Evolutionary conservation across 2,888 invertebrate genomes (phyloP).

Genomic region (Catocala sponsa): DNA sequence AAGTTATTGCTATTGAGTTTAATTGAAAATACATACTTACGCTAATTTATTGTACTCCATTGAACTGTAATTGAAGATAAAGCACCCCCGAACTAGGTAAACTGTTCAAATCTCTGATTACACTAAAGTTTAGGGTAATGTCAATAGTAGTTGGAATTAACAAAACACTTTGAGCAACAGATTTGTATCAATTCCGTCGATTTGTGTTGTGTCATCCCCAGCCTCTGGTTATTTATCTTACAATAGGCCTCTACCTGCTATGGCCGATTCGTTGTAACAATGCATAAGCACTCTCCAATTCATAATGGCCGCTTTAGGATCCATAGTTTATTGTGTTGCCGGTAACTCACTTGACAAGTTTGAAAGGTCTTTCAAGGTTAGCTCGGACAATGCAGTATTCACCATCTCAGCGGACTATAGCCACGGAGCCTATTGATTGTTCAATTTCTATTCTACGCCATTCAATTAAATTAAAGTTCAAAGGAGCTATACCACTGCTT

Average conservation of each 20-base stretch:
- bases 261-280: slow-evolving; percentile 55
- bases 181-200: slow-evolving; percentile 61
- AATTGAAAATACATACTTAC: slow-evolving; percentile 12
- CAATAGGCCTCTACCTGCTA: slow-evolving; percentile 73
- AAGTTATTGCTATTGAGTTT: slow-evolving; percentile 5
- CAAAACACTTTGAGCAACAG: slow-evolving; percentile 54
- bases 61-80: slow-evolving; percentile 38
- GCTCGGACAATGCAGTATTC: slow-evolving; percentile 24
- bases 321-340: slow-evolving; percentile 40
- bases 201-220: slow-evolving; percentile 61
- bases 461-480: slow-evolving; percentile 7
- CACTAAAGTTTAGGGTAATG: slow-evolving; percentile 44
- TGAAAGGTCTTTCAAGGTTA: slow-evolving; percentile 42
- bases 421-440: slow-evolving; percentile 17
- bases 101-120: slow-evolving; percentile 41
- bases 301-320: slow-evolving; percentile 45
- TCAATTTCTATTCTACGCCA: slow-evolving; percentile 18
- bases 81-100: slow-evolving; percentile 21
- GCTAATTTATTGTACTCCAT: slow-evolving; percentile 24
- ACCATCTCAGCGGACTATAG: slow-evolving; percentile 9
- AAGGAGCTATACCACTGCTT: slow-evolving; percentile 4
- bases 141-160: slow-evolving; percentile 58
- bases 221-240: slow-evolving; percentile 54
- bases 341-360: slow-evolving; percentile 35
- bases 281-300: slow-evolving; percentile 56